These are phyloP conservation scores for Siphlonurus alternatus DNA, from an alignment of 2,888 invertebrate genomes.

Conservation along the genomic window DNA sequence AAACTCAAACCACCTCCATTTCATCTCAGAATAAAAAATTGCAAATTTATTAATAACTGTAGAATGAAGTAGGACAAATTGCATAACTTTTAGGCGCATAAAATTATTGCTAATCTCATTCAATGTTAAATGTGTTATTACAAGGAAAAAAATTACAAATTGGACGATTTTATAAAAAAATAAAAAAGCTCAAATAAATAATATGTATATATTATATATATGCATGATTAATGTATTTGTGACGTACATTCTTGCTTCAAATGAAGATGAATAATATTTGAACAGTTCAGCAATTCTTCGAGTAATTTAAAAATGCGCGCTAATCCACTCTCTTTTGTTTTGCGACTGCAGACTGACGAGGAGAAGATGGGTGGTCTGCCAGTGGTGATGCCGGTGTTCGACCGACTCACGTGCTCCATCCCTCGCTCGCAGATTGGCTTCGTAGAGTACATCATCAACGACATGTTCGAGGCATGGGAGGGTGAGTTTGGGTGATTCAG, in stretches of 20 bases:
- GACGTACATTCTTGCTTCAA: not conserved
- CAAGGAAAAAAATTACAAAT: too few relatives aligned
- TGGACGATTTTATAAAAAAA: too few relatives aligned
- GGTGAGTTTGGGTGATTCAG: constrained; percentile 36
- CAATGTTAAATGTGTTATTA: too few relatives aligned
- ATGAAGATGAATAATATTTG: not conserved
- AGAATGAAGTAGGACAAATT: too few relatives aligned
- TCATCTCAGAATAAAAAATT: too few relatives aligned
- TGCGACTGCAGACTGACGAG: constrained; percentile 63
- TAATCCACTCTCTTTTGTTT: constrained; percentile 9
- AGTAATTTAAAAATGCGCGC: not conserved
- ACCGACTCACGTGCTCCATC: constrained; percentile 84
- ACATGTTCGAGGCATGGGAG: constrained; percentile 97
- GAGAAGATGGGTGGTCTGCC: constrained; percentile 79
- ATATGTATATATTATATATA: not conserved
- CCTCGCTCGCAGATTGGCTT: constrained; percentile 96
- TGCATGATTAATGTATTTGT: not conserved
- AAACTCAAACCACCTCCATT: too few relatives aligned
- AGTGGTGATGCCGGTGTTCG: constrained; percentile 97
- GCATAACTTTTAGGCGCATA: too few relatives aligned
- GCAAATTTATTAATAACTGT: too few relatives aligned
- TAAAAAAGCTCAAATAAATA: constrained; percentile 2
- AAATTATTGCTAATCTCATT: too few relatives aligned
- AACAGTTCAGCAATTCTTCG: too few relatives aligned
- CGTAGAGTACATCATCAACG: constrained; percentile 92